Evolutionary conservation across 2,888 invertebrate species (phyloP).

Genomic region (Heliothis peltigera): DNA sequence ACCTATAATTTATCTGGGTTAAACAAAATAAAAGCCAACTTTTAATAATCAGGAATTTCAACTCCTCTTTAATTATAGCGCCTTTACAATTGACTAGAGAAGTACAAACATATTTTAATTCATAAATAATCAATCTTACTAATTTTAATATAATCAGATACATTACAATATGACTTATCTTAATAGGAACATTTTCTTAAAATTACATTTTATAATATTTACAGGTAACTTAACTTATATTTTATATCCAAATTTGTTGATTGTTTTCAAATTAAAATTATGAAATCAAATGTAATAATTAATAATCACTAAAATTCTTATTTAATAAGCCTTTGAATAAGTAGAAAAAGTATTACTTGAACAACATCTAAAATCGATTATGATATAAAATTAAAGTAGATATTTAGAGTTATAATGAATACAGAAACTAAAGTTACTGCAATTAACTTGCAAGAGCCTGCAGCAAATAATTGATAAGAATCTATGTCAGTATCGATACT

Average conservation of each 20-base stretch:
- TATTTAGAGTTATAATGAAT: background rate
- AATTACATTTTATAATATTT: slow-evolving; percentile 55
- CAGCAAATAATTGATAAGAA: slow-evolving; percentile 13
- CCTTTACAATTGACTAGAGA: slow-evolving; percentile 84
- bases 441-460: slow-evolving; percentile 3
- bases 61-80: slow-evolving; percentile 83
- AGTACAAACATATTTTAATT: slow-evolving; percentile 69
- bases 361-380: background rate
- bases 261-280: background rate
- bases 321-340: slow-evolving; percentile 1
- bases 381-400: background rate
- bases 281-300: background rate
- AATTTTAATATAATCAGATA: slow-evolving; percentile 32
- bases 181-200: slow-evolving; percentile 75
- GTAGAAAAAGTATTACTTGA: background rate
- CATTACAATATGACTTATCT: slow-evolving; percentile 48
- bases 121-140: slow-evolving; percentile 82
- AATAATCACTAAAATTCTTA: background rate
- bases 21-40: slow-evolving; percentile 46
- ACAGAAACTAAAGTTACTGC: background rate
- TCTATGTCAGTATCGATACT: slow-evolving; percentile 13
- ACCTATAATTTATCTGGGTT: background rate
- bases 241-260: background rate
- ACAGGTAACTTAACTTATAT: slow-evolving; percentile 49
- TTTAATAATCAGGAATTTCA: slow-evolving; percentile 71